These are phyloP conservation scores for Eremobia ochroleuca DNA, from an alignment of 2,888 invertebrate species.

Conservation along the genomic window DNA sequence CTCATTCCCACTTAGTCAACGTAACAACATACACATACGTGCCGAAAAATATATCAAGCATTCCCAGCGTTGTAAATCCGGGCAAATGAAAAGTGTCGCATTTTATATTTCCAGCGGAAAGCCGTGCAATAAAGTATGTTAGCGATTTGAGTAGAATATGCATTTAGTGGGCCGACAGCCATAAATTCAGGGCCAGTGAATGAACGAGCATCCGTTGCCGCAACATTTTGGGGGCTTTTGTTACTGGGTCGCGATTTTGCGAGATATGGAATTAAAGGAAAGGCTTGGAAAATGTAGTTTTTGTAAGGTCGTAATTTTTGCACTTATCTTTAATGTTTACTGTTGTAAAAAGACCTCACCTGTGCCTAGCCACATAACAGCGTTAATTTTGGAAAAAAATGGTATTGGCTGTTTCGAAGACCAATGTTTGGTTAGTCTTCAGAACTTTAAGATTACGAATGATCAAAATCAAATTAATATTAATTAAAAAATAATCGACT, in stretches of 20 bases:
- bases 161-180: constrained; percentile 81
- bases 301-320: background rate
- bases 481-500: background rate
- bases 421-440: too few relatives aligned
- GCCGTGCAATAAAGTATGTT: constrained; percentile 79
- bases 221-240: constrained; percentile 75
- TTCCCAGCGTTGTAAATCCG: constrained; percentile 63
- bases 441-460: too few relatives aligned
- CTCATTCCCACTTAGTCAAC: constrained; percentile 19
- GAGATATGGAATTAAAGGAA: constrained; percentile 70
- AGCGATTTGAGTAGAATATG: constrained; percentile 83
- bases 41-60: constrained; percentile 52
- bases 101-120: constrained; percentile 78
- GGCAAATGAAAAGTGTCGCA: constrained; percentile 73
- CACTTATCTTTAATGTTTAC: constrained; percentile 12
- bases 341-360: background rate
- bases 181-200: constrained; percentile 79
- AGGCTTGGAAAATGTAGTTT: constrained; percentile 51
- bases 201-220: constrained; percentile 78
- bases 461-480: too few relatives aligned
- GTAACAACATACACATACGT: constrained; percentile 27
- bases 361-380: background rate
- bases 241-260: constrained; percentile 64
- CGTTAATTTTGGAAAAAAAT: background rate
- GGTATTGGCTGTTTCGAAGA: background rate